Evolutionary conservation across 2,888 invertebrate species (phyloP), one percentile per base, ranked within the genome.

Genomic region (Drosophila birchii): DNA sequence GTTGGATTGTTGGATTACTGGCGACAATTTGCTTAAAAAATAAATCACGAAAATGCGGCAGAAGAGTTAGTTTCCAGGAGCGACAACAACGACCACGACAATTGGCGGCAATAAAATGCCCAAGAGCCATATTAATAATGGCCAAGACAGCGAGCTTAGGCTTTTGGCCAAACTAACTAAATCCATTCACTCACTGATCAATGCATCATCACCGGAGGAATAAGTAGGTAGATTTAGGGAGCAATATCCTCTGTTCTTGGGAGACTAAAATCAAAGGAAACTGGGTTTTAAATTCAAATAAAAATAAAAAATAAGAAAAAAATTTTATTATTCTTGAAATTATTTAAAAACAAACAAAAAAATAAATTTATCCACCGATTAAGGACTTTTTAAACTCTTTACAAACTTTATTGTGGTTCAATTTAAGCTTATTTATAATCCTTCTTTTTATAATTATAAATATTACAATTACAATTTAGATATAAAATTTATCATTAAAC

Each of bases 21-120:
- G 89, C 90, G 90, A 90, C 89, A 89, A 89, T 90, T 90, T 89
- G 86, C 85, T 85, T 83, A 81, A 84, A 90, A 84, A 90, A 91
- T 91, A 91, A 91, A 91, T 91, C 91, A 91, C 90, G 86, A 88
- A 88, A 88, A 86, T 53, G 78, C 82, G 72, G 79, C 80, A 82
- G 80, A 55, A 43, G 39, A 44, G 18, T 20, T 20, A 34, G 20
- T 16, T 23, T 45, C 26, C 34, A 51, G 51, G 20, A 51, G 51
- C 51, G 14, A 34, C 51, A 14, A 39, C 68, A 57, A 66, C 56
- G 29, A 43, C 47, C 68, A 73, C 69, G 66, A 66, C 78, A 77
- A 47, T 57, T 60, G 69, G 74, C 72, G 81, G 74, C 84, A 82
- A 84, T 84, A 68, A 78, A 80, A 75, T 76, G 81, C 74, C 71